Base-by-base conservation (phyloP, 2,797 vertebrate species). In the Telmatherina bonti region DNA sequence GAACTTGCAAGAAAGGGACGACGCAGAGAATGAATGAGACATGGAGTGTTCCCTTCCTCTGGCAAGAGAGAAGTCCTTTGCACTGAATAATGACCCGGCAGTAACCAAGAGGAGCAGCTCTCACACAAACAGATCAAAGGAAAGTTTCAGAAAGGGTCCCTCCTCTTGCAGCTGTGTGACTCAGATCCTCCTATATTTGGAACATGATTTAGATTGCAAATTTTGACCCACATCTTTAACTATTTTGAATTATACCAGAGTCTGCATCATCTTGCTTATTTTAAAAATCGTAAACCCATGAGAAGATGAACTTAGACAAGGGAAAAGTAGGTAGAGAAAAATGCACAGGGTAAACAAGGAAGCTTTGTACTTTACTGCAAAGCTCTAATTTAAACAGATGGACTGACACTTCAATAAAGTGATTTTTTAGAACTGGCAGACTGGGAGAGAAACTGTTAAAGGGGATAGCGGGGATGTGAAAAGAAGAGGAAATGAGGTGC, bases 191-290 rank as follows among this genome's bases (percentile, higher is more conserved):
- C 81, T 84, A 87, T 84, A 89, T 88, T 83, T 70, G 82, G 75
- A 79, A 64, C 30, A 52, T 59, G 70, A 91, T 87, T 91, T 89
- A 90, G 87, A 89, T 87, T 88, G 85, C 90, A 87, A 88, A 91
- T 91, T 89, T 47, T 88, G 85, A 88, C 86, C 84, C 79, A 88
- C 68, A 85, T 91, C 63, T 73, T 74, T 66, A 29, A n/a, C 62
- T 62, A 47, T 73, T 89, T 79, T 67, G 62, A 82, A 72, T 84
- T 54, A 30, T 56, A 84, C 72, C 78, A 86, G 67, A 45, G 52
- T 29, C 18, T 27, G 64, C 67, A 69, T 67, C 58, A 31, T 75
- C 59, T 9, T 66, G 83, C 85, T 82, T 26, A 82, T 64, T 69
- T 49, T 45, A 85, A 82, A 66, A 63, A 29, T 2, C 29, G 58